phyloP scores from a whole-genome alignment of 2,113 vertebrate genomes.

The Chaenocephalus aceratus region DNA sequence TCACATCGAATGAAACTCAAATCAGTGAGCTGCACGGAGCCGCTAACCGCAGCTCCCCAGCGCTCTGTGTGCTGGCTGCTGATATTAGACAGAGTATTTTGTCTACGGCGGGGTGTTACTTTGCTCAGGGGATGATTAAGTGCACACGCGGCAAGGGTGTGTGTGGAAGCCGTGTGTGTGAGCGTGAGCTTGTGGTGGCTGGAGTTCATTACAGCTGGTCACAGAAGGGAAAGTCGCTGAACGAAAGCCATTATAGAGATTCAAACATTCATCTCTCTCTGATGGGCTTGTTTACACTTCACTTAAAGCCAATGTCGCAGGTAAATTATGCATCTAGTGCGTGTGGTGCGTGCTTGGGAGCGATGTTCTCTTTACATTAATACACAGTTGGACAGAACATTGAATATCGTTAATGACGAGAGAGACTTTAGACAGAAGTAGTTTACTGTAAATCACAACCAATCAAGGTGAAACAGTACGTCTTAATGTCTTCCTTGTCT shows the following conservation, averaged over 20 bases:
- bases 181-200: constrained; percentile 7
- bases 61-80: constrained; percentile 7
- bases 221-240: constrained; percentile 17
- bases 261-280: constrained; percentile 44
- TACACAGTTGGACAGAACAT: not conserved
- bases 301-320: not conserved
- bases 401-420: not conserved
- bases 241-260: constrained; percentile 27
- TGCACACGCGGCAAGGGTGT: not conserved
- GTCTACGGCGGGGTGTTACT: constrained; percentile 16
- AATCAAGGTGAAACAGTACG: too few relatives aligned
- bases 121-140: constrained; percentile 44
- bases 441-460: not conserved
- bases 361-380: not conserved
- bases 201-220: constrained; percentile 29
- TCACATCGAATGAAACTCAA: constrained; percentile 63
- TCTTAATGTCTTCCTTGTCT: not conserved
- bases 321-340: constrained; percentile 19
- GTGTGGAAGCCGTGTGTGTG: constrained; percentile 21
- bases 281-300: constrained; percentile 42
- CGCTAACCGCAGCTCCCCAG: constrained; percentile 38
- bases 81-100: constrained; percentile 35
- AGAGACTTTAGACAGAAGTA: not conserved
- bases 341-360: not conserved
- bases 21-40: constrained; percentile 27